Evolutionary conservation across 2,113 vertebrate genomes (phyloP).

Genomic region (Brachypodius melanocephalos): DNA sequence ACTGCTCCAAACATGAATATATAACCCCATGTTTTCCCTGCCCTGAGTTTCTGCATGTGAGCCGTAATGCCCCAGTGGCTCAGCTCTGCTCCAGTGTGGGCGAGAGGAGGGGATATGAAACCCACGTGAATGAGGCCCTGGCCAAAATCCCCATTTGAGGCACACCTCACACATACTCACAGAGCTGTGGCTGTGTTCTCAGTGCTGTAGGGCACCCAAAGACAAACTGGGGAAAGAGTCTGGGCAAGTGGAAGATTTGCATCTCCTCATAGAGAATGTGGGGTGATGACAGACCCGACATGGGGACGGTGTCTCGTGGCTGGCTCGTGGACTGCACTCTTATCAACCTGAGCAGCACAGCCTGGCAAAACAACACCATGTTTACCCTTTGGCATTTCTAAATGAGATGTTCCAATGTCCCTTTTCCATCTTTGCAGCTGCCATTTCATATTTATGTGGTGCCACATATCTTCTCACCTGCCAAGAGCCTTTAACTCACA

Average conservation of each 20-base stretch:
- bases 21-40: background rate
- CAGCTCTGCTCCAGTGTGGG: background rate
- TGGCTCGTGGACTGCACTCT: accelerated
- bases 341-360: background rate
- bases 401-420: background rate
- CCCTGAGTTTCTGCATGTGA: background rate
- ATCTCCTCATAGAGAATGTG: accelerated
- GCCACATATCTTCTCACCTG: background rate
- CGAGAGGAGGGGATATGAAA: accelerated
- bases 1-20: background rate
- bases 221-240: background rate
- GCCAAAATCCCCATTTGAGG: background rate
- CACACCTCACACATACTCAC: accelerated
- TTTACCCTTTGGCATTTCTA: background rate
- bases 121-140: accelerated
- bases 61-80: background rate
- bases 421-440: background rate
- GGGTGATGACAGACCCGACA: accelerated
- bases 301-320: background rate
- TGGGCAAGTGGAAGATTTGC: background rate
- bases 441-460: background rate
- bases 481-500: background rate
- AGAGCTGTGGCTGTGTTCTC: background rate
- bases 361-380: background rate
- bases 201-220: background rate